phyloP scores from a whole-genome alignment of 2,113 vertebrate species.

The Ophthalmotilapia sp. region DNA sequence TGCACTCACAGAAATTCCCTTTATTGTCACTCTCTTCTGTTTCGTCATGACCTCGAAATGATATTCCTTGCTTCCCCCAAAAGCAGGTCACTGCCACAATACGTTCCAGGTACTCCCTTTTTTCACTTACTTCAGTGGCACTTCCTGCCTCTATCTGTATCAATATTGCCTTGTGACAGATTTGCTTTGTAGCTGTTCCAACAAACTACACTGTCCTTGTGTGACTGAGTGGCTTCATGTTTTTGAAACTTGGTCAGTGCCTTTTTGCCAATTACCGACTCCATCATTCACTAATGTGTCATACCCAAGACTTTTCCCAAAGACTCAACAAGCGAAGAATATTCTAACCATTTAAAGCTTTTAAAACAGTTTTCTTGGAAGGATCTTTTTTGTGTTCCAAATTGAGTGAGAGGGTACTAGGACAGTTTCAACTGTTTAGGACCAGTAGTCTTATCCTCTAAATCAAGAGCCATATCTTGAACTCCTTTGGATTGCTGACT shows the following conservation, averaged over 20 bases:
- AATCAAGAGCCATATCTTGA: background rate
- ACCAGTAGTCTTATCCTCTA: background rate
- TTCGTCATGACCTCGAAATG: background rate
- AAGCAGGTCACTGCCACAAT: background rate
- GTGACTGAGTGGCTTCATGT: accelerated
- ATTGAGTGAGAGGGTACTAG: background rate
- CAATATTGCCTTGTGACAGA: background rate
- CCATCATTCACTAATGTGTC: background rate
- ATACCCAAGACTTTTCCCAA: background rate
- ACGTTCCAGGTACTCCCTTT: background rate
- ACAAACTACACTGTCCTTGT: background rate
- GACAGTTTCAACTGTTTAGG: background rate
- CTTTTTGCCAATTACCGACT: accelerated
- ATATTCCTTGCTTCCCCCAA: accelerated
- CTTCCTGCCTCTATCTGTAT: accelerated
- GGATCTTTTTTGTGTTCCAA: background rate
- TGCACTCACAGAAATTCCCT: too few relatives aligned
- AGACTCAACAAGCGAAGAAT: accelerated
- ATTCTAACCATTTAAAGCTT: background rate
- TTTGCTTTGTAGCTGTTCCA: background rate
- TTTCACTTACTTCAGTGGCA: background rate
- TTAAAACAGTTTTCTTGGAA: accelerated
- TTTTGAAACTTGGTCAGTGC: background rate
- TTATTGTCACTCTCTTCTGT: background rate
- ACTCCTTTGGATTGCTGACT: background rate